Conservation (phyloP, 1,140 invertebrate genomes). For the Dinoponera quadriceps region DNA sequence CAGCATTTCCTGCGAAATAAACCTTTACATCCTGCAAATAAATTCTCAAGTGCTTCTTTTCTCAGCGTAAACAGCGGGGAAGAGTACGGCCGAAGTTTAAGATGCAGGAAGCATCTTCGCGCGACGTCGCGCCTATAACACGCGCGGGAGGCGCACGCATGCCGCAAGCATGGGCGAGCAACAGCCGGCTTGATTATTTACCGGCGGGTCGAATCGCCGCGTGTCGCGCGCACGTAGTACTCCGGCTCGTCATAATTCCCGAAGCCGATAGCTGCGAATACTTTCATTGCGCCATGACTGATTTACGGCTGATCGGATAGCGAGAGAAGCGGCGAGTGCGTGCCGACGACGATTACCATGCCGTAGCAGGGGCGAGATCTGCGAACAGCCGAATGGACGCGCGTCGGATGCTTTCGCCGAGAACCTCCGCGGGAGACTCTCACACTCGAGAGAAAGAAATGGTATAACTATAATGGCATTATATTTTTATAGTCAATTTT, state of each 20-base stretch:
- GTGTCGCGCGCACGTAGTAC: background rate
- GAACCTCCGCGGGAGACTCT: no score
- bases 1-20: no score
- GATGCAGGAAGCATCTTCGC: constrained; percentile 20
- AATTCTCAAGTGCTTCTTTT: no score
- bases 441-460: no score
- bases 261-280: constrained; percentile 18
- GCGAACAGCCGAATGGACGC: background rate
- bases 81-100: constrained; percentile 2
- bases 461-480: no score
- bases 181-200: constrained; percentile 38
- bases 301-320: constrained; percentile 14
- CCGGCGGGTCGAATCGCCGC: constrained; percentile 7
- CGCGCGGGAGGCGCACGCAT: no score
- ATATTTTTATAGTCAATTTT: no score
- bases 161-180: no score
- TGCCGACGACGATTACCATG: constrained; percentile 8
- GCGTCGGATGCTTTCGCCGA: background rate
- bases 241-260: constrained; percentile 40
- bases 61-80: background rate
- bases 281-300: constrained; percentile 15
- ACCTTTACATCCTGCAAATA: no score
- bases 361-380: background rate
- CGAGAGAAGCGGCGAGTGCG: background rate
- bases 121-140: background rate